Evolutionary conservation across 2,888 invertebrate genomes (phyloP).

Genomic region (Ichneumon xanthorius): DNA sequence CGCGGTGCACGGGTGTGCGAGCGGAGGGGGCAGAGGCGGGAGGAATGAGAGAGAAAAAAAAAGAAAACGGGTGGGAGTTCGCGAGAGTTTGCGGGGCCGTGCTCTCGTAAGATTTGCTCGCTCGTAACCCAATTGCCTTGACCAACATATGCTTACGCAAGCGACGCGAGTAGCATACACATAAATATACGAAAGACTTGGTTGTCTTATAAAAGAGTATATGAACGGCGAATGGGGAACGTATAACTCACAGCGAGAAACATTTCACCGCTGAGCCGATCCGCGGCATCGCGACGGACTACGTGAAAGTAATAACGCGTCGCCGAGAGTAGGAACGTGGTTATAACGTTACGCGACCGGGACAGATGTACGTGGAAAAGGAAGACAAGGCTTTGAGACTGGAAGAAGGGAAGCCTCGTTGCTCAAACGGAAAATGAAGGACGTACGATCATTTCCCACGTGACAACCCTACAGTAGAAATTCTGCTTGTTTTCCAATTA

Average conservation of each 20-base stretch:
- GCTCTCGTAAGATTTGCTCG: slow-evolving; percentile 65
- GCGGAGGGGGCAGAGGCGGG: not conserved
- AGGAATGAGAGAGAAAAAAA: slow-evolving; percentile 11
- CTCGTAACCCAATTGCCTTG: slow-evolving; percentile 82
- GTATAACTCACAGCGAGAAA: slow-evolving; percentile 30
- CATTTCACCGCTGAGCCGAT: slow-evolving; percentile 27
- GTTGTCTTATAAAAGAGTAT: slow-evolving; percentile 2
- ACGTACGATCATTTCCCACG: slow-evolving; percentile 31
- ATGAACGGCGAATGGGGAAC: slow-evolving; percentile 14
- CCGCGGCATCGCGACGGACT: slow-evolving; percentile 3
- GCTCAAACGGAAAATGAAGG: slow-evolving; percentile 14
- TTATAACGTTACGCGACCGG: not conserved
- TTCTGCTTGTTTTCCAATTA: slow-evolving; percentile 1
- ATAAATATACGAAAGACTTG: slow-evolving; percentile 37
- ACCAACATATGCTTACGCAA: slow-evolving; percentile 79
- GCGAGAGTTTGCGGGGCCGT: slow-evolving; percentile 59
- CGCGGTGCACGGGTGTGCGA: slow-evolving; percentile 5
- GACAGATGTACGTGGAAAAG: slow-evolving; percentile 17
- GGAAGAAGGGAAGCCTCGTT: slow-evolving; percentile 10
- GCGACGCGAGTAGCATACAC: slow-evolving; percentile 49
- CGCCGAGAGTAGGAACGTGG: not conserved
- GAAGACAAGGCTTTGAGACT: not conserved
- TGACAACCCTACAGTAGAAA: not conserved
- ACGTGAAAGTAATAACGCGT: slow-evolving; percentile 6
- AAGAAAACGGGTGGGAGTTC: slow-evolving; percentile 38